Evolutionary conservation across 2,888 invertebrate species (phyloP).

Genomic region (Philereme vetulata): DNA sequence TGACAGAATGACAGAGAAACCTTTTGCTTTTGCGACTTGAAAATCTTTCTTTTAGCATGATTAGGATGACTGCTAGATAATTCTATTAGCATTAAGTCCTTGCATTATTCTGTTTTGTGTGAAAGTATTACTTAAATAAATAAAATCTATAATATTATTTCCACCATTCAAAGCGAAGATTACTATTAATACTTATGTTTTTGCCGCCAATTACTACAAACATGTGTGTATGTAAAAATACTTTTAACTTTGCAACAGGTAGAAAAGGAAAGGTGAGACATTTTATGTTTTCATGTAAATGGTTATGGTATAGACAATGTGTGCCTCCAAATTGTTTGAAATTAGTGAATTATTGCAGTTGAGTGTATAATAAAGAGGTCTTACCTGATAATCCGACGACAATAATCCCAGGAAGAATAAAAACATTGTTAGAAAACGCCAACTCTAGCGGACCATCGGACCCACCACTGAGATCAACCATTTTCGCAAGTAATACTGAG

Average conservation of each 20-base stretch:
- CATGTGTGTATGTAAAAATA: neutral
- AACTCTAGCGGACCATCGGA: slow-evolving; percentile 92
- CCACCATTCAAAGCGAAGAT: too few species aligned
- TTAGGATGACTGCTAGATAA: too few species aligned
- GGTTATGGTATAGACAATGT: neutral
- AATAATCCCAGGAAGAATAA: slow-evolving; percentile 92
- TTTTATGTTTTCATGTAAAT: neutral
- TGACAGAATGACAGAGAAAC: too few species aligned
- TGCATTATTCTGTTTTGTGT: too few species aligned
- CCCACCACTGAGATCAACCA: slow-evolving; percentile 93
- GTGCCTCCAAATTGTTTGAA: neutral
- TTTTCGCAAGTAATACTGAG: slow-evolving; percentile 72
- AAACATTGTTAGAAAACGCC: slow-evolving; percentile 94
- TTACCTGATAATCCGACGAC: slow-evolving; percentile 91
- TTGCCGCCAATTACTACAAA: neutral
- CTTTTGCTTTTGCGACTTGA: too few species aligned
- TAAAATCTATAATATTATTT: too few species aligned
- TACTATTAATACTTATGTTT: neutral
- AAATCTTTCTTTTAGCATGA: too few species aligned
- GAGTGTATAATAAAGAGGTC: slow-evolving; percentile 35
- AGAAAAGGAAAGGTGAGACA: neutral
- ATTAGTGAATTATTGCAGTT: neutral
- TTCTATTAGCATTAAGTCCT: too few species aligned
- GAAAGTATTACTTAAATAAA: too few species aligned
- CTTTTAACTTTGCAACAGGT: slow-evolving; percentile 20